Evolutionary conservation across 2,888 invertebrate genomes (phyloP).

Genomic region (Orthonevra nobilis): DNA sequence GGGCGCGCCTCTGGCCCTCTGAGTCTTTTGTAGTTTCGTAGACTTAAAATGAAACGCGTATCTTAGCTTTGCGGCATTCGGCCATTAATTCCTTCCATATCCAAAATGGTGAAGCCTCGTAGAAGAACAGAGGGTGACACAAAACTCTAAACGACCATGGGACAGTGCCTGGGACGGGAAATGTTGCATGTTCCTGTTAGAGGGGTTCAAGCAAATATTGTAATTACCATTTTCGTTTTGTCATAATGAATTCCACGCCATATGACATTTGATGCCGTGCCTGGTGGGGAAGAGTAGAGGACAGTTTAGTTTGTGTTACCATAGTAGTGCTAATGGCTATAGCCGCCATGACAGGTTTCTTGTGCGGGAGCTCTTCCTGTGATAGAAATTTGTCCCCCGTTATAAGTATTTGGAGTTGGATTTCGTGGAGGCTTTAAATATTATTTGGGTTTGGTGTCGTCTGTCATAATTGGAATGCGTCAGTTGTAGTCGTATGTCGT

Average conservation of each 20-base stretch:
- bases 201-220: constrained; percentile 33
- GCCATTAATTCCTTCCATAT: too few species aligned
- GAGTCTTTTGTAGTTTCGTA: not conserved
- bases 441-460: constrained; percentile 4
- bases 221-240: constrained; percentile 55
- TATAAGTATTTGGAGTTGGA: constrained; percentile 31
- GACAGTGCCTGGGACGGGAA: too few species aligned
- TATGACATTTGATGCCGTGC: constrained; percentile 44
- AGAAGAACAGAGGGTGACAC: not conserved
- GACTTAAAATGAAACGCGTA: too few species aligned
- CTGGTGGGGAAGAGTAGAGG: not conserved
- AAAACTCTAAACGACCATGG: too few species aligned
- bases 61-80: not conserved
- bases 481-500: too few species aligned
- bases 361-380: constrained; percentile 14
- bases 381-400: constrained; percentile 2
- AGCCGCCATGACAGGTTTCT: constrained; percentile 53
- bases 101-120: too few species aligned
- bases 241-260: constrained; percentile 44
- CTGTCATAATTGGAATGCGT: constrained; percentile 35
- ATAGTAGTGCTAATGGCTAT: constrained; percentile 48
- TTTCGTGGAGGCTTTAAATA: constrained; percentile 29
- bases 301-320: constrained; percentile 26
- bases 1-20: too few species aligned
- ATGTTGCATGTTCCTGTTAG: constrained; percentile 38